phyloP scores from a whole-genome alignment of 2,113 vertebrate species.

The Sialia sialis region DNA sequence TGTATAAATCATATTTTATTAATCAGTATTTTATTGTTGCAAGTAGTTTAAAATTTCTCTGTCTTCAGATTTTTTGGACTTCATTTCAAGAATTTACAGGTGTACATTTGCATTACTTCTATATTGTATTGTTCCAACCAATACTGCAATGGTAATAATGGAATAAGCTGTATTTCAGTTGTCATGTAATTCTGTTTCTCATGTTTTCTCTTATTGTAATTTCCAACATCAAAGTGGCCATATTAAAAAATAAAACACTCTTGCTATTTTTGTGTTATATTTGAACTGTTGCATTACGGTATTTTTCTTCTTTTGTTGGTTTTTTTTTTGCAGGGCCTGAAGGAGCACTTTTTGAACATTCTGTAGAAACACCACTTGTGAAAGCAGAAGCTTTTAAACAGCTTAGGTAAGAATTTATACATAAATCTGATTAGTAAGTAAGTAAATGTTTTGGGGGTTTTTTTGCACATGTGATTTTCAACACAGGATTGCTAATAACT shows the following conservation, averaged over 20 bases:
- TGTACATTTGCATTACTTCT: background rate
- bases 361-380: slow-evolving; percentile 88
- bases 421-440: background rate
- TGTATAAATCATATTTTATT: background rate
- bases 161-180: background rate
- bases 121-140: background rate
- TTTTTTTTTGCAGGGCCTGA: slow-evolving; percentile 79
- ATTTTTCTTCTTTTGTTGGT: background rate
- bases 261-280: background rate
- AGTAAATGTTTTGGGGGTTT: too few relatives aligned
- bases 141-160: background rate
- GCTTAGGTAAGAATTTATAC: slow-evolving; percentile 78
- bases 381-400: slow-evolving; percentile 84
- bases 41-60: background rate
- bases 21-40: background rate
- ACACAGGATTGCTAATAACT: background rate
- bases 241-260: background rate
- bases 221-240: background rate
- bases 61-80: background rate
- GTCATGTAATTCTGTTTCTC: background rate
- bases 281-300: background rate
- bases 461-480: background rate
- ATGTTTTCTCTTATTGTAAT: background rate
- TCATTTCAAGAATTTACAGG: background rate
- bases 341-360: slow-evolving; percentile 94